These are phyloP conservation scores for Scomberomorus guttatus DNA, from an alignment of 2,797 vertebrate genomes.

Conservation along the genomic window DNA sequence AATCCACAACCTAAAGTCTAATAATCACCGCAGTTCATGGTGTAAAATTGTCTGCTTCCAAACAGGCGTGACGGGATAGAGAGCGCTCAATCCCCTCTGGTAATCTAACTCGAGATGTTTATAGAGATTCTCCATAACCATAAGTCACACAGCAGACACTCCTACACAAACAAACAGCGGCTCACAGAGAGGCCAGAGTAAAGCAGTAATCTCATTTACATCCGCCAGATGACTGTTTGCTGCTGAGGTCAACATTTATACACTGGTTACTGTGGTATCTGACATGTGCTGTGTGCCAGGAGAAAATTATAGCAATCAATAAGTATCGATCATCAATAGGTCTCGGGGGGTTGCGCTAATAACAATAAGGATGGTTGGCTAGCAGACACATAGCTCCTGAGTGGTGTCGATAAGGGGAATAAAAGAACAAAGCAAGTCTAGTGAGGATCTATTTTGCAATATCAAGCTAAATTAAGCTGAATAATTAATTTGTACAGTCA, in stretches of 20 bases:
- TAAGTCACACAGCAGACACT: conserved; percentile 60
- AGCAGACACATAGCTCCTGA: neutral
- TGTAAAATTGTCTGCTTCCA: conserved; percentile 59
- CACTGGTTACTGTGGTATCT: conserved; percentile 53
- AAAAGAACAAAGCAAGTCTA: neutral
- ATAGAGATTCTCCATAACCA: conserved; percentile 43
- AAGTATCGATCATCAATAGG: conserved; percentile 60
- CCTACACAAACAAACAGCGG: conserved; percentile 57
- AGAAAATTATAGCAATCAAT: conserved; percentile 68
- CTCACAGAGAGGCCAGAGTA: conserved; percentile 23
- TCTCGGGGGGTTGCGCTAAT: conserved; percentile 36
- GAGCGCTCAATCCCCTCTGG: conserved; percentile 47
- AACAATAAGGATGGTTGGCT: conserved; percentile 18
- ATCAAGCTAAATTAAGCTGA: neutral
- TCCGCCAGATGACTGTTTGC: conserved; percentile 48
- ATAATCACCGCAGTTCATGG: conserved; percentile 52
- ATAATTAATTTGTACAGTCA: neutral
- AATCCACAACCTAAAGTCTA: conserved; percentile 67
- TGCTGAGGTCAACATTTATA: conserved; percentile 67
- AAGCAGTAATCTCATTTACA: conserved; percentile 57
- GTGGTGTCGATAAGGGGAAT: neutral
- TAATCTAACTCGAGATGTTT: conserved; percentile 61
- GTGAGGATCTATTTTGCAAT: neutral
- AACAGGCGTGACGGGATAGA: conserved; percentile 51
- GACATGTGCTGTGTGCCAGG: conserved; percentile 46